Evolutionary conservation across 2,797 vertebrate genomes (phyloP).

Genomic region (Epinephelus coioides): DNA sequence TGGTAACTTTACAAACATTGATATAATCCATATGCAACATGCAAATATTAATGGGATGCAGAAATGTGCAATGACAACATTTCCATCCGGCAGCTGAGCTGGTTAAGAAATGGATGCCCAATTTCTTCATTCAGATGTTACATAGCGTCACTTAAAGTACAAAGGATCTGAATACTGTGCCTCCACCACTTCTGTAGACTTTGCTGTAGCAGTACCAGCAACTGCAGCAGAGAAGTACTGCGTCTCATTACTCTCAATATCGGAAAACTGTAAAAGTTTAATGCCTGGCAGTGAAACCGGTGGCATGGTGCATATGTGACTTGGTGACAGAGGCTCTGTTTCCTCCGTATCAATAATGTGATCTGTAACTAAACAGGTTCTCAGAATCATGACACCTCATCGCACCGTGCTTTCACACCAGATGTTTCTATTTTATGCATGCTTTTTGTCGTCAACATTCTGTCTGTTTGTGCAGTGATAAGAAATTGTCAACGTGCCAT

Average conservation of each 20-base stretch:
- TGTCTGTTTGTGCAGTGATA: neutral
- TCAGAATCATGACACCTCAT: constrained; percentile 8
- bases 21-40: no score
- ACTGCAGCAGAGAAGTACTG: neutral
- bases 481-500: neutral
- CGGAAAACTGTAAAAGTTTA: constrained; percentile 8
- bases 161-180: neutral
- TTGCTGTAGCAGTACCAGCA: neutral
- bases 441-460: neutral
- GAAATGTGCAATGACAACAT: no score
- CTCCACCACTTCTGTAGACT: neutral
- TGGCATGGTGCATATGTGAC: neutral
- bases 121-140: neutral
- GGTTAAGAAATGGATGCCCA: neutral
- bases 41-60: no score
- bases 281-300: neutral
- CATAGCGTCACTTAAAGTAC: neutral
- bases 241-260: neutral
- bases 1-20: no score
- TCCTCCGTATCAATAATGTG: constrained; percentile 26
- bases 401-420: neutral
- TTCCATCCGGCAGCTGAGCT: no score
- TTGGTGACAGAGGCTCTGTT: constrained; percentile 11
- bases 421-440: constrained; percentile 16
- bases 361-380: constrained; percentile 6